phyloP scores from a whole-genome alignment of 2,888 invertebrate genomes.

The Notocelia uddmanniana region DNA sequence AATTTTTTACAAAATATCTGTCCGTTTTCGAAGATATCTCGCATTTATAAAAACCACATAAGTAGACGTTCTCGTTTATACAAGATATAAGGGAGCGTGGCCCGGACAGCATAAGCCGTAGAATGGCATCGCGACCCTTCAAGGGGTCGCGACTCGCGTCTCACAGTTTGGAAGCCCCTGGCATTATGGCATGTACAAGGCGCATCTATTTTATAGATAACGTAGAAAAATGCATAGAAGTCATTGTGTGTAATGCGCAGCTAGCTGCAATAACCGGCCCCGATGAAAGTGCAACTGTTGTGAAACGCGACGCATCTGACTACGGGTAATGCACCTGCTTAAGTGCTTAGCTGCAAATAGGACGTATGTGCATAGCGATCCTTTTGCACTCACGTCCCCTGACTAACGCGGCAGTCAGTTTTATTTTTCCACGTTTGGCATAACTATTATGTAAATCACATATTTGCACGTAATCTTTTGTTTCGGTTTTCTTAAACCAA shows the following conservation, averaged over 20 bases:
- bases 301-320: constrained; percentile 30
- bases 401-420: not conserved
- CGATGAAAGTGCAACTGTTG: constrained; percentile 40
- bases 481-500: no score
- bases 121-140: no score
- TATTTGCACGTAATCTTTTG: no score
- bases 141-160: not conserved
- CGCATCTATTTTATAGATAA: not conserved
- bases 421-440: no score
- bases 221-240: not conserved
- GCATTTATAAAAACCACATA: no score
- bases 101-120: no score
- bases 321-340: constrained; percentile 19
- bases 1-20: not conserved
- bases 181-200: no score
- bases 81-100: no score
- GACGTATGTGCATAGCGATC: constrained; percentile 2
- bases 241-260: constrained; percentile 7
- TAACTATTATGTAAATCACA: no score
- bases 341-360: not conserved
- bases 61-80: no score
- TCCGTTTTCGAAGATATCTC: not conserved
- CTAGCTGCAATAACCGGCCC: constrained; percentile 22
- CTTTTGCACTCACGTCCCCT: not conserved
- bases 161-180: not conserved